A percentile compares a stretch with the other conserved stretches of the same genome.
These are phyloP conservation scores for Dermatemys mawii DNA, from an alignment of 2,113 vertebrate species.

Conservation along the genomic window DNA sequence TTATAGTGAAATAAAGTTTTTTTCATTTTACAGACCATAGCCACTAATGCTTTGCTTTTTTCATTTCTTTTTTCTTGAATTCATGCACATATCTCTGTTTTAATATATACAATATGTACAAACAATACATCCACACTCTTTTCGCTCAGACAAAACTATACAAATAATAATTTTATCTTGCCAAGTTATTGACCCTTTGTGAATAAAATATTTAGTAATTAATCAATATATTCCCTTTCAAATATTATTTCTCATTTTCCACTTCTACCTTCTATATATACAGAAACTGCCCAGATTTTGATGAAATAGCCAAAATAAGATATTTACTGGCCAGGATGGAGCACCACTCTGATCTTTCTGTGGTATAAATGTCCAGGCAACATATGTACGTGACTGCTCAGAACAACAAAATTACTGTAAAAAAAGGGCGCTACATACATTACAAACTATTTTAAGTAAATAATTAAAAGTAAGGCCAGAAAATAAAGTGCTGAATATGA, in stretches of 20 bases:
- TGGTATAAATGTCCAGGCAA: constrained; percentile 97
- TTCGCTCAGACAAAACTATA: constrained; percentile 99
- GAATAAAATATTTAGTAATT: constrained; percentile 98
- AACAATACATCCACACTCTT: constrained; percentile 99
- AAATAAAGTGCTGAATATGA: constrained; percentile 87
- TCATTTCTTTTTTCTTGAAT: constrained; percentile 94
- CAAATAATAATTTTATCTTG: constrained; percentile 98
- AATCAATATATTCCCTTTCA: constrained; percentile 97
- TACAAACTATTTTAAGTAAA: constrained; percentile 71
- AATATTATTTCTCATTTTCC: constrained; percentile 93
- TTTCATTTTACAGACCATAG: constrained; percentile 99
- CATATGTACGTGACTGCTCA: constrained; percentile 90
- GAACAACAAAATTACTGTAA: constrained; percentile 83
- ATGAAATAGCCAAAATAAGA: constrained; percentile 96
- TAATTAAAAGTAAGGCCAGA: constrained; percentile 83
- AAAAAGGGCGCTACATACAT: constrained; percentile 81
- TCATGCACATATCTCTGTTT: constrained; percentile 99
- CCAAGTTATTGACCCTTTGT: constrained; percentile 98
- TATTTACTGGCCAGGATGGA: constrained; percentile 97
- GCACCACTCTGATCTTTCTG: constrained; percentile 91
- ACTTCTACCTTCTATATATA: constrained; percentile 95
- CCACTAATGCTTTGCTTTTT: constrained; percentile 97
- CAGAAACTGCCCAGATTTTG: constrained; percentile 90
- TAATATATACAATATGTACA: constrained; percentile 99
- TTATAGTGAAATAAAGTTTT: constrained; percentile 99